Evolutionary conservation across 2,113 vertebrate species (phyloP).

Genomic region (Psilopsiagon aymara): DNA sequence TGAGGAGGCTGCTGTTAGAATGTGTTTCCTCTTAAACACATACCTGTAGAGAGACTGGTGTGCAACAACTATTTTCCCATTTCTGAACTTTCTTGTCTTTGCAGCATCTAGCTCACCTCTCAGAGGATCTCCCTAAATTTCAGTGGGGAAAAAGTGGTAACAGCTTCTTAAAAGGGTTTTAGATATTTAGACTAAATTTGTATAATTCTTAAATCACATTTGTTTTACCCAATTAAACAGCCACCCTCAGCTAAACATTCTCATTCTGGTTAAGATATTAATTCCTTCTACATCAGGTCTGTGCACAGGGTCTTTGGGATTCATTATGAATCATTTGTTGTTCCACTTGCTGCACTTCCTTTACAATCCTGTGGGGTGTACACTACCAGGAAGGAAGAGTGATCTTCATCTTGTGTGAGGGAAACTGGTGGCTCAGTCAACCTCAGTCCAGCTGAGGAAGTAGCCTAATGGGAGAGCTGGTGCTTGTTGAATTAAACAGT

Average conservation of each 20-base stretch:
- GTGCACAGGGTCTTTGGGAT: background rate
- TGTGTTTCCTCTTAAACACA: background rate
- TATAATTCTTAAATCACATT: background rate
- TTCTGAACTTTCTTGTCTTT: background rate
- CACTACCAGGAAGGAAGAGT: background rate
- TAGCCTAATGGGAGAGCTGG: background rate
- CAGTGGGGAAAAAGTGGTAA: fast-evolving
- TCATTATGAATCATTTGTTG: background rate
- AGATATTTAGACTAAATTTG: background rate
- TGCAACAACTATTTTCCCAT: background rate
- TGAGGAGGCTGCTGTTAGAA: background rate
- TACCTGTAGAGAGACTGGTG: background rate
- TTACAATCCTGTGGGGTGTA: background rate
- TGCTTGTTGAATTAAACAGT: background rate
- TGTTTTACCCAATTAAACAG: background rate
- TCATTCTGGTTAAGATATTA: background rate
- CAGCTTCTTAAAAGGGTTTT: background rate
- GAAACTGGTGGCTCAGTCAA: background rate
- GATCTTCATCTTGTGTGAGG: background rate
- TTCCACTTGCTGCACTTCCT: background rate
- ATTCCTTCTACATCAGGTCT: background rate
- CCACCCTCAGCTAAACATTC: background rate
- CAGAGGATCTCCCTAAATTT: background rate
- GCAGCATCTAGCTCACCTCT: background rate
- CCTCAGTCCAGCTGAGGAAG: background rate